Evolutionary conservation across 2,888 invertebrate genomes (phyloP).

Genomic region (Dryadula phaetusa): DNA sequence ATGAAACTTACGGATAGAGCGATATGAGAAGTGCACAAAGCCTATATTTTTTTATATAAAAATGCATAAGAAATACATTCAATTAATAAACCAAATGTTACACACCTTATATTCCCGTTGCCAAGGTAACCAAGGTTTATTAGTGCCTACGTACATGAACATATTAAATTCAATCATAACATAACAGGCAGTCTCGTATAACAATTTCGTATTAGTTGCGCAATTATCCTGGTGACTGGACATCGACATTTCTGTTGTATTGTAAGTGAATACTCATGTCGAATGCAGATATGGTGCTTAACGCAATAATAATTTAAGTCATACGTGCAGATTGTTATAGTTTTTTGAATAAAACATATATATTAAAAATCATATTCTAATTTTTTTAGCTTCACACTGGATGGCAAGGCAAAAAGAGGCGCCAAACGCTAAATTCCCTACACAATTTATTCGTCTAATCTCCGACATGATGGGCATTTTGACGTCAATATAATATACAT

Average conservation of each 20-base stretch:
- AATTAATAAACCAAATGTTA: background rate
- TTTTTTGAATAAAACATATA: no score
- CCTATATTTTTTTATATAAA: background rate
- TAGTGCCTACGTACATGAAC: no score
- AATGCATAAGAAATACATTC: background rate
- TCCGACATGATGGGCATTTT: no score
- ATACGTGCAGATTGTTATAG: background rate
- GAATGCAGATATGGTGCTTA: background rate
- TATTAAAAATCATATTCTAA: no score
- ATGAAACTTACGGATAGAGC: no score
- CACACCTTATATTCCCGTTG: background rate
- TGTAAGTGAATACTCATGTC: constrained; percentile 14
- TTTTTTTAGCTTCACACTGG: background rate
- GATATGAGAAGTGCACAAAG: background rate
- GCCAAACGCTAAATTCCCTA: no score
- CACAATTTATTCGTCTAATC: no score
- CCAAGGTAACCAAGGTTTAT: no score
- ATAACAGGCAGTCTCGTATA: background rate
- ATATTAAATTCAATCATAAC: background rate
- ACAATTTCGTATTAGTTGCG: background rate
- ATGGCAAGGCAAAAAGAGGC: no score
- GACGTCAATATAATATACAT: no score
- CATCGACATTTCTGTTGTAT: constrained; percentile 4
- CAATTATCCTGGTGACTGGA: constrained; percentile 15
- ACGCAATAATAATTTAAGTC: background rate